phyloP scores from a whole-genome alignment of 1,140 invertebrate species.

The Augochlora pura region DNA sequence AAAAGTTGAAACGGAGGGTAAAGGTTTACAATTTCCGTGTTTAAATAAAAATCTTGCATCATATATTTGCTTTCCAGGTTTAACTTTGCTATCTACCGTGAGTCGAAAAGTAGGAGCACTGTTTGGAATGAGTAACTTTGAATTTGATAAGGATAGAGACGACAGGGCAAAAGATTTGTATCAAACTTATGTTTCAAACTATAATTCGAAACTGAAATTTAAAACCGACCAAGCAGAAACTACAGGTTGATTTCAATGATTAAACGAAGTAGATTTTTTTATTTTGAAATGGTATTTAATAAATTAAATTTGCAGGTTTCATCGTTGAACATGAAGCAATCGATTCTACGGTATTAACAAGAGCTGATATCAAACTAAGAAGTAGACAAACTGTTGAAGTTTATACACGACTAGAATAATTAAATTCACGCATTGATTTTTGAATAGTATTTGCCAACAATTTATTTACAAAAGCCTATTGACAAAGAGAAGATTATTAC shows the following conservation, averaged over 20 bases:
- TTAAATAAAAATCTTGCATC: not conserved
- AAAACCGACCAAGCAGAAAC: slow-evolving; percentile 13
- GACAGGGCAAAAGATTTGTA: slow-evolving; percentile 69
- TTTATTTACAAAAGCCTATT: slow-evolving; percentile 18
- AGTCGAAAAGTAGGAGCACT: slow-evolving; percentile 64
- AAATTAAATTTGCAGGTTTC: slow-evolving; percentile 55
- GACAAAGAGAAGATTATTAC: slow-evolving; percentile 14
- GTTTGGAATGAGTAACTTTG: slow-evolving; percentile 67
- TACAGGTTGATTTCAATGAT: slow-evolving; percentile 19
- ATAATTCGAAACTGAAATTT: slow-evolving; percentile 63
- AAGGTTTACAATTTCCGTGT: not conserved
- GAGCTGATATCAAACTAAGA: slow-evolving; percentile 68
- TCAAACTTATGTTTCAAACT: slow-evolving; percentile 71
- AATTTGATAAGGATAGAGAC: slow-evolving; percentile 65
- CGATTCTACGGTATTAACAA: slow-evolving; percentile 64
- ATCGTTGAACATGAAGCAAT: slow-evolving; percentile 66
- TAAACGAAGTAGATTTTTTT: not conserved
- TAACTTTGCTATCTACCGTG: slow-evolving; percentile 65
- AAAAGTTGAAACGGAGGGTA: slow-evolving; percentile 68
- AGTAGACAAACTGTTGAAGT: slow-evolving; percentile 71
- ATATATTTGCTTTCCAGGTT: slow-evolving; percentile 52
- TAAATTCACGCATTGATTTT: not conserved
- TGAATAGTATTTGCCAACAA: not conserved
- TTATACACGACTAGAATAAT: slow-evolving; percentile 53
- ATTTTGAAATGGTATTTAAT: not conserved